A percentile compares a stretch with the other conserved stretches of the same genome.
These are phyloP conservation scores for Bursaphelenchus okinawaensis DNA, from an alignment of 2,888 invertebrate species.

Conservation along the genomic window DNA sequence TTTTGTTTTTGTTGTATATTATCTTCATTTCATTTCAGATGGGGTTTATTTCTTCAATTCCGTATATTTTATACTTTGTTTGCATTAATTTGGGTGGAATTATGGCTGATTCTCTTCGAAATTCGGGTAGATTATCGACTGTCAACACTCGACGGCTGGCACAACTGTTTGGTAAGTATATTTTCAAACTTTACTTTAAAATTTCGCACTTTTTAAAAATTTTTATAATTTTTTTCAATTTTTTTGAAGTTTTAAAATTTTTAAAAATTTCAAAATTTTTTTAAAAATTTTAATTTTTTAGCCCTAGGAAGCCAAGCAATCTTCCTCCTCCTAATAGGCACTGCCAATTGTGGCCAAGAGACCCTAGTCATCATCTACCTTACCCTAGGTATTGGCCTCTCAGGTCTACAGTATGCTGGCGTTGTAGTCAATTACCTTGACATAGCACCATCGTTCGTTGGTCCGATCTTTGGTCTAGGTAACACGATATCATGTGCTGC, in stretches of 20 bases:
- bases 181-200: not conserved
- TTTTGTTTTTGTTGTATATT: no score
- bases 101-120: slow-evolving; percentile 48
- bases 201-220: no score
- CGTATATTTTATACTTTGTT: slow-evolving; percentile 56
- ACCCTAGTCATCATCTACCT: slow-evolving; percentile 47
- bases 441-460: slow-evolving; percentile 55
- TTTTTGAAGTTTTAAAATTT: not conserved
- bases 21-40: slow-evolving; percentile 42
- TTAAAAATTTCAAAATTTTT: not conserved
- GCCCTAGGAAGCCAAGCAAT: slow-evolving; percentile 54
- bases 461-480: slow-evolving; percentile 54
- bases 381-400: slow-evolving; percentile 43
- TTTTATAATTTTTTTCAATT: not conserved
- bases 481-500: slow-evolving; percentile 58
- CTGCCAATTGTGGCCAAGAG: slow-evolving; percentile 56
- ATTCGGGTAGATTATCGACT: slow-evolving; percentile 41
- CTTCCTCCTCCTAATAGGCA: slow-evolving; percentile 53
- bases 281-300: slow-evolving; percentile 23
- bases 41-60: slow-evolving; percentile 55
- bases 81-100: slow-evolving; percentile 56
- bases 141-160: slow-evolving; percentile 55
- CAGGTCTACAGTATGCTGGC: slow-evolving; percentile 57
- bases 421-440: slow-evolving; percentile 57
- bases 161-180: slow-evolving; percentile 47